phyloP scores from a whole-genome alignment of 2,888 invertebrate species.

The Ceramica pisi region DNA sequence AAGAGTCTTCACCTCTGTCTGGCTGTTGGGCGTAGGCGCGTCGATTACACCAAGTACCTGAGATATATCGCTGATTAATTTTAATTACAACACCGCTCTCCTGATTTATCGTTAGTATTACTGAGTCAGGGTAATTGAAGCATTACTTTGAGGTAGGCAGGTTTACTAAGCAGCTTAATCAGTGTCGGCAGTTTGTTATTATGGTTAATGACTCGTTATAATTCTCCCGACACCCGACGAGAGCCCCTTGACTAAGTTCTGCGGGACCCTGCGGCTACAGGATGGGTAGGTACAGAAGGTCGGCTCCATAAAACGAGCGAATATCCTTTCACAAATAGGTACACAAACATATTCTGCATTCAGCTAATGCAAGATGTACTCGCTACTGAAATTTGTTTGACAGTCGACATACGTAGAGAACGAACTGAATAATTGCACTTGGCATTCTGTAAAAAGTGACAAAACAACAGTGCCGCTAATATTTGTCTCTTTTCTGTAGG shows the following conservation, averaged over 20 bases:
- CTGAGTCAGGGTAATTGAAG: constrained; percentile 60
- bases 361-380: neutral
- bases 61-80: constrained; percentile 57
- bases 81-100: constrained; percentile 56
- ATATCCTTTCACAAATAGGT: neutral
- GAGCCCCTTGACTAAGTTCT: constrained; percentile 60
- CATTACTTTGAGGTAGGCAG: constrained; percentile 70
- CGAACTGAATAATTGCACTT: neutral
- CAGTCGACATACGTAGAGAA: neutral
- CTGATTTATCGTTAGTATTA: constrained; percentile 60
- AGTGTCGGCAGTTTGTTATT: constrained; percentile 75
- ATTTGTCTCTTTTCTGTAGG: neutral
- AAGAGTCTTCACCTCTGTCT: neutral
- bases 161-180: constrained; percentile 75
- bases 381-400: neutral
- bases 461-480: neutral
- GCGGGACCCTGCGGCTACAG: constrained; percentile 26
- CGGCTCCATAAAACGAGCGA: neutral
- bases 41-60: constrained; percentile 29
- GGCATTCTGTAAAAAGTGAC: neutral
- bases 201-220: constrained; percentile 75
- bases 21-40: neutral
- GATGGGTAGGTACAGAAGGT: constrained; percentile 14
- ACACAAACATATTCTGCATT: neutral
- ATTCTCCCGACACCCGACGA: constrained; percentile 64